Base-by-base conservation (phyloP, 2,888 invertebrate genomes). In the Nudaria mundana region DNA sequence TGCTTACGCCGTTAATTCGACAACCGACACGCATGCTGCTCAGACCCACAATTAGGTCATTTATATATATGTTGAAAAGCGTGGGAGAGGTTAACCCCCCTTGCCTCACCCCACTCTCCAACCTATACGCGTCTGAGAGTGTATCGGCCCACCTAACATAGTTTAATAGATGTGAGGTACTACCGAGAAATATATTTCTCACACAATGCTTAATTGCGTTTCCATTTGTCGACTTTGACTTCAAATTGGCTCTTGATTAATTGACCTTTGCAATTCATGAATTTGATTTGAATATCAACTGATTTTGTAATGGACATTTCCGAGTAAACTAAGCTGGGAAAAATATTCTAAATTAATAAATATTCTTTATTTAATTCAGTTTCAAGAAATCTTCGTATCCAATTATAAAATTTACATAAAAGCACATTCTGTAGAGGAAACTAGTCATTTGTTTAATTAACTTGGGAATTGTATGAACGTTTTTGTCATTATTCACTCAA, bases 181-280 rank as follows among this genome's bases (percentile, higher is more conserved):
- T 12, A 15, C n/a, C 35, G 1, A 42, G 14, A 37, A 33, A 36
- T 37, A 10, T 38, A 5, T 18, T n/a, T 26, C 36, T 41, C 8
- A 35, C 8, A 28, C 42, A 52, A 35, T 47, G 8, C 3, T 34
- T 25, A 48, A 50, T 32, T 42, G 44, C 14, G 28, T 37, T 41
- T 33, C 14, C 37, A 42, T 48, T 57, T 44, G 30, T 56, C 37
- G 41, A 42, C 40, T 53, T 50, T 50, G 52, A 44, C 49, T 55
- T 53, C 33, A 47, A 62, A 60, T 58, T 52, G 43, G 52, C 58
- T 65, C 40, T 48, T 43, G 40, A 49, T 56, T 52, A 52, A 64
- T 63, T 63, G 56, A 56, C 45, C 40, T 62, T 64, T 52, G 49
- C 47, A 53, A 58, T 63, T 60, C 42, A 49, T 53, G 36, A 50